Evolutionary conservation across 2,113 vertebrate species (phyloP).

Genomic region (Grallaria varia): DNA sequence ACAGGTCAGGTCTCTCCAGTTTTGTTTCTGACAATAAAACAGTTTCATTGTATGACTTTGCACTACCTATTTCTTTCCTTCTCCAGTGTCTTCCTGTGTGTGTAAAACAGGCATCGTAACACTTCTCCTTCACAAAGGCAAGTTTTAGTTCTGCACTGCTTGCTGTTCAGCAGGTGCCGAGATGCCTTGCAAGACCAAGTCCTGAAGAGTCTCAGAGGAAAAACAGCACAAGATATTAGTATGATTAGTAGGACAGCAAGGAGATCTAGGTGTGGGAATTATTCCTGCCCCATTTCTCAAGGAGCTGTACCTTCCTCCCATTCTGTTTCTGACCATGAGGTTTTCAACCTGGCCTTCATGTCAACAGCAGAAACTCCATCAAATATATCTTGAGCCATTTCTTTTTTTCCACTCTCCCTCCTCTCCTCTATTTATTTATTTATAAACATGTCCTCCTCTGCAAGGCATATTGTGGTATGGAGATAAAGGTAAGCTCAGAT

Average conservation of each 20-base stretch:
- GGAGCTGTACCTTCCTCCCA: not conserved
- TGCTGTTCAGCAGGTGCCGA: not conserved
- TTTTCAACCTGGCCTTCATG: constrained; percentile 47
- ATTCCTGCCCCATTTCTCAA: not conserved
- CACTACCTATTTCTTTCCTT: not conserved
- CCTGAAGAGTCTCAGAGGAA: not conserved
- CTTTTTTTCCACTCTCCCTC: not conserved
- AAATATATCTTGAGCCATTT: not conserved
- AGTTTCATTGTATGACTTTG: not conserved
- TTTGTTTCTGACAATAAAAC: not conserved
- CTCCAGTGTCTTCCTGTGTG: not conserved
- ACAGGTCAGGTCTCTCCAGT: not conserved
- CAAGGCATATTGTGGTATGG: constrained; percentile 1
- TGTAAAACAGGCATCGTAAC: not conserved
- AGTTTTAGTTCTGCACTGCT: not conserved
- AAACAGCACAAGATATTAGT: not conserved
- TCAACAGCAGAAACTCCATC: constrained; percentile 18
- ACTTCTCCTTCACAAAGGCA: not conserved
- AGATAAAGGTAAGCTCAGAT: constrained; percentile 51
- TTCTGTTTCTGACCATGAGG: not conserved
- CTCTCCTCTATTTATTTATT: constrained; percentile 59
- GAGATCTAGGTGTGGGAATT: not conserved
- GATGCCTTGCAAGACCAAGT: not conserved
- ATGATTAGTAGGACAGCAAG: not conserved
- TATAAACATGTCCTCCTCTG: constrained; percentile 40